Evolutionary conservation across 2,888 invertebrate species (phyloP).

Genomic region (Gnatocerus cornutus): DNA sequence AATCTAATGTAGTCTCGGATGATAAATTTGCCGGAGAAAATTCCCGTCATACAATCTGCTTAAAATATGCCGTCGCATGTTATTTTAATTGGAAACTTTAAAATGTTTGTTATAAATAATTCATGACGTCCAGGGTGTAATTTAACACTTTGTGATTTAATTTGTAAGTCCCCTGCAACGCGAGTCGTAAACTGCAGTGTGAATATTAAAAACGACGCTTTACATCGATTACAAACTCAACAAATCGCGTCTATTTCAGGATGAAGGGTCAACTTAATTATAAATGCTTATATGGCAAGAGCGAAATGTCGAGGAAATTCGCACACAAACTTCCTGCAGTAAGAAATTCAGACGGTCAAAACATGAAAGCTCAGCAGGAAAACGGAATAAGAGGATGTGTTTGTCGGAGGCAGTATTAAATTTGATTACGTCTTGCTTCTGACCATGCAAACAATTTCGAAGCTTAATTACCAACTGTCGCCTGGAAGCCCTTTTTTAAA

Average conservation of each 20-base stretch:
- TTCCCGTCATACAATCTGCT: slow-evolving; percentile 1
- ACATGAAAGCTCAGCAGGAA: slow-evolving; percentile 20
- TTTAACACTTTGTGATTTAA: slow-evolving; percentile 36
- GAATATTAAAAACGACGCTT: background rate
- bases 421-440: slow-evolving; percentile 20
- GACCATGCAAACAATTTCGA: slow-evolving; percentile 8
- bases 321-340: slow-evolving; percentile 22
- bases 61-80: slow-evolving; percentile 27
- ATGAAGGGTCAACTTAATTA: slow-evolving; percentile 9
- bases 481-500: background rate
- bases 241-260: no score
- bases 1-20: slow-evolving; percentile 1
- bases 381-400: slow-evolving; percentile 18
- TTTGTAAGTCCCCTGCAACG: slow-evolving; percentile 1
- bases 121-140: slow-evolving; percentile 16
- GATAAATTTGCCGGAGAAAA: slow-evolving; percentile 8
- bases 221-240: no score
- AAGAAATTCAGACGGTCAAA: slow-evolving; percentile 8
- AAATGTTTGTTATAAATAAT: slow-evolving; percentile 4
- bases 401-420: slow-evolving; percentile 4
- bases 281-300: slow-evolving; percentile 4
- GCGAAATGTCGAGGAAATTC: slow-evolving; percentile 6
- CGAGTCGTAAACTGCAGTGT: background rate
- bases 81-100: slow-evolving; percentile 21
- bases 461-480: slow-evolving; percentile 12